Evolutionary conservation across 2,797 vertebrate species (phyloP).

Genomic region (Danio tinwini): DNA sequence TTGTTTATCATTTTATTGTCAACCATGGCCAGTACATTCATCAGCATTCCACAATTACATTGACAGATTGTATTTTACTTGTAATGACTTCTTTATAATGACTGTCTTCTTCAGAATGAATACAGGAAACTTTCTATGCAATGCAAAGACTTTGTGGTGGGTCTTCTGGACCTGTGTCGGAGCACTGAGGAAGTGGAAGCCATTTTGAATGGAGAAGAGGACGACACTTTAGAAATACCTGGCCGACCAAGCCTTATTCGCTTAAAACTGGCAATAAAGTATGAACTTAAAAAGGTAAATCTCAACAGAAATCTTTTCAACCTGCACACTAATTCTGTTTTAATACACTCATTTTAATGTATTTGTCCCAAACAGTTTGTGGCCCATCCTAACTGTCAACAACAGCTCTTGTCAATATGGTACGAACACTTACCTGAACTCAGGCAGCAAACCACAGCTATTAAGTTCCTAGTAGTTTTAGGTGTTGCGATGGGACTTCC

Average conservation of each 20-base stretch:
- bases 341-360: neutral
- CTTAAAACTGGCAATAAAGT: slow-evolving; percentile 97
- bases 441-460: slow-evolving; percentile 91
- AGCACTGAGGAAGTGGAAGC: slow-evolving; percentile 98
- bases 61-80: neutral
- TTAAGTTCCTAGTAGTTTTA: slow-evolving; percentile 94
- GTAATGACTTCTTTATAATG: neutral
- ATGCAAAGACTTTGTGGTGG: slow-evolving; percentile 98
- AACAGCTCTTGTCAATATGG: slow-evolving; percentile 98
- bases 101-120: slow-evolving; percentile 84
- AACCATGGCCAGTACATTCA: neutral
- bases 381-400: slow-evolving; percentile 98
- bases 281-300: slow-evolving; percentile 97
- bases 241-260: slow-evolving; percentile 88
- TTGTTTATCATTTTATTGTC: neutral
- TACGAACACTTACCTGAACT: slow-evolving; percentile 94
- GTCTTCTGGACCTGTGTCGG: slow-evolving; percentile 95
- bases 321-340: neutral
- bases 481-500: slow-evolving; percentile 90
- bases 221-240: slow-evolving; percentile 74
- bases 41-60: neutral
- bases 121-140: slow-evolving; percentile 95
- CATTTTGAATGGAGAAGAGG: slow-evolving; percentile 91
- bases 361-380: slow-evolving; percentile 85
- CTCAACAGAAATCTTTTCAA: neutral